Conservation (phyloP, 1,140 invertebrate genomes). For the Carposina sasakii region DNA sequence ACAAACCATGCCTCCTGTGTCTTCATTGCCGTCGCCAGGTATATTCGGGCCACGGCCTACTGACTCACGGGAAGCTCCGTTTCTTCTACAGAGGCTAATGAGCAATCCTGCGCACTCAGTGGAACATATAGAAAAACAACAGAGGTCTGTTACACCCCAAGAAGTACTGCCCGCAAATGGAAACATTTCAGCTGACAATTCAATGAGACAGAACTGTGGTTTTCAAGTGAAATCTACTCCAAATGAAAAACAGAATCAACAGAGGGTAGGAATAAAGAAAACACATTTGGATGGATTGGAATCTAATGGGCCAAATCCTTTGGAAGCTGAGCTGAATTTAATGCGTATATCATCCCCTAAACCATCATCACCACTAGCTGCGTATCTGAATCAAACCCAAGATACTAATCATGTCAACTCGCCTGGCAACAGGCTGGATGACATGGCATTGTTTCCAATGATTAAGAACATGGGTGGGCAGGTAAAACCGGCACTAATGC, state of each 20-base stretch:
- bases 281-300: conserved; percentile 47
- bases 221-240: conserved; percentile 66
- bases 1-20: conserved; percentile 68
- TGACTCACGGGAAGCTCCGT: conserved; percentile 68
- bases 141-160: conserved; percentile 81
- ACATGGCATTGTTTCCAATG: conserved; percentile 58
- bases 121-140: conserved; percentile 91
- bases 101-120: conserved; percentile 86
- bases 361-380: conserved; percentile 64
- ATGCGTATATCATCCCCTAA: conserved; percentile 70
- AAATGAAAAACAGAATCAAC: conserved; percentile 55
- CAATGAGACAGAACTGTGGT: conserved; percentile 47
- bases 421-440: conserved; percentile 59
- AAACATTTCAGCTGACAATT: conserved; percentile 46
- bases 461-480: conserved; percentile 69
- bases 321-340: conserved; percentile 72
- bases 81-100: conserved; percentile 81
- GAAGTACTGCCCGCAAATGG: conserved; percentile 62
- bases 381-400: conserved; percentile 66
- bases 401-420: conserved; percentile 47
- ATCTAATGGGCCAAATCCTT: conserved; percentile 53
- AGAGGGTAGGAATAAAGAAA: conserved; percentile 45
- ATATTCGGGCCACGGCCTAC: conserved; percentile 66
- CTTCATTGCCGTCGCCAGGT: conserved; percentile 66
- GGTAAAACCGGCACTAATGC: conserved; percentile 82